Evolutionary conservation across 2,113 vertebrate genomes (phyloP).

Genomic region (Strigops habroptila): DNA sequence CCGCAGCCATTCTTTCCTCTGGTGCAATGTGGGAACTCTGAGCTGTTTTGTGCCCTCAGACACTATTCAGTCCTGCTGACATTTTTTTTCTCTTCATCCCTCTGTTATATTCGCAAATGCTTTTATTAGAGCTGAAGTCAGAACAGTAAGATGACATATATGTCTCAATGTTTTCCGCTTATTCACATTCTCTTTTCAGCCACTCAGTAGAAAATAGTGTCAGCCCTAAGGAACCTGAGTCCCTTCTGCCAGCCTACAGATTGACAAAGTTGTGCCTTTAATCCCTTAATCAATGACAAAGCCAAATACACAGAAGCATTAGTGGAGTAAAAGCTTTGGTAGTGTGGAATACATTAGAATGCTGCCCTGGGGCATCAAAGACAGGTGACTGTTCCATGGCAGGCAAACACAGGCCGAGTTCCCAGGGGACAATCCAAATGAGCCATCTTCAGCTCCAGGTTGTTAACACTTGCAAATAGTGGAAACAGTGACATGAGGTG

Average conservation of each 20-base stretch:
- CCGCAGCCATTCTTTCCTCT: background rate
- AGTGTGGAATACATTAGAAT: background rate
- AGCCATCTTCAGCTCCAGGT: background rate
- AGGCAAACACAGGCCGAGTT: background rate
- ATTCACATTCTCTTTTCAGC: background rate
- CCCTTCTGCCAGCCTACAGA: background rate
- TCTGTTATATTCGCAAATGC: background rate
- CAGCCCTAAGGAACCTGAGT: background rate
- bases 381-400: background rate
- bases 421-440: rapidly evolving
- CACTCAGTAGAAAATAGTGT: background rate
- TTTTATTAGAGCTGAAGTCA: background rate
- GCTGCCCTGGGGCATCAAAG: background rate
- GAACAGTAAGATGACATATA: background rate
- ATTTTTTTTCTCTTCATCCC: background rate
- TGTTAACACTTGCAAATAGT: background rate
- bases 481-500: background rate
- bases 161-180: background rate
- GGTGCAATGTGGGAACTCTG: rapidly evolving
- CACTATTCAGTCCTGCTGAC: background rate
- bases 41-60: background rate
- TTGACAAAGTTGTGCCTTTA: background rate
- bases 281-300: background rate
- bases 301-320: background rate
- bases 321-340: background rate